phyloP scores from a whole-genome alignment of 2,888 invertebrate species.

The Venusia cambrica region DNA sequence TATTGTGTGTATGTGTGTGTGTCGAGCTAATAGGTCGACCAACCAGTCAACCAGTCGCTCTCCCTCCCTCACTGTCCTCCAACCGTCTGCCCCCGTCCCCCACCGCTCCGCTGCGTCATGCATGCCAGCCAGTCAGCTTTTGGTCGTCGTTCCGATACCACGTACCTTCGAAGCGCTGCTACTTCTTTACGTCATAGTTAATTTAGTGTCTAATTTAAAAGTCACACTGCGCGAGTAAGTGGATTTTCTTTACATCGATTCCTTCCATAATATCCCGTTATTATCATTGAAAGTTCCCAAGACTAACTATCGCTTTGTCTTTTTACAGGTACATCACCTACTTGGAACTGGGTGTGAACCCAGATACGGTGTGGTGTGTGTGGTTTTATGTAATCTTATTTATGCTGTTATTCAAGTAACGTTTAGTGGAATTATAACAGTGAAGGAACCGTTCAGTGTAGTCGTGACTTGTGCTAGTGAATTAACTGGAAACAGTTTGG shows the following conservation, averaged over 20 bases:
- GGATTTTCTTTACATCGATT: constrained; percentile 36
- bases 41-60: constrained; percentile 76
- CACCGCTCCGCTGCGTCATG: constrained; percentile 58
- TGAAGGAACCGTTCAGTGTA: constrained; percentile 43
- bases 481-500: constrained; percentile 51
- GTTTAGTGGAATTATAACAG: constrained; percentile 46
- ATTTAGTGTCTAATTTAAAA: constrained; percentile 64
- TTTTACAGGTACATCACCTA: constrained; percentile 79
- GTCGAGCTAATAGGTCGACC: constrained; percentile 76
- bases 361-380: constrained; percentile 66
- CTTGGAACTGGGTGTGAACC: constrained; percentile 77
- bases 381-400: constrained; percentile 76
- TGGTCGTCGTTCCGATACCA: constrained; percentile 41
- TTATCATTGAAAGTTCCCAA: constrained; percentile 40
- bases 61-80: constrained; percentile 66
- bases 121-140: constrained; percentile 72
- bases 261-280: constrained; percentile 32
- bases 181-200: constrained; percentile 72
- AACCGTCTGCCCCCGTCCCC: constrained; percentile 57
- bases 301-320: constrained; percentile 74
- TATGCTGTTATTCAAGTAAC: constrained; percentile 57
- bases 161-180: constrained; percentile 37
- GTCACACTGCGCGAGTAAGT: constrained; percentile 55
- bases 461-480: no score
- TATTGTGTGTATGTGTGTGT: constrained; percentile 62